Base-by-base conservation (phyloP, 2,888 invertebrate species). In the Sicus ferrugineus region DNA sequence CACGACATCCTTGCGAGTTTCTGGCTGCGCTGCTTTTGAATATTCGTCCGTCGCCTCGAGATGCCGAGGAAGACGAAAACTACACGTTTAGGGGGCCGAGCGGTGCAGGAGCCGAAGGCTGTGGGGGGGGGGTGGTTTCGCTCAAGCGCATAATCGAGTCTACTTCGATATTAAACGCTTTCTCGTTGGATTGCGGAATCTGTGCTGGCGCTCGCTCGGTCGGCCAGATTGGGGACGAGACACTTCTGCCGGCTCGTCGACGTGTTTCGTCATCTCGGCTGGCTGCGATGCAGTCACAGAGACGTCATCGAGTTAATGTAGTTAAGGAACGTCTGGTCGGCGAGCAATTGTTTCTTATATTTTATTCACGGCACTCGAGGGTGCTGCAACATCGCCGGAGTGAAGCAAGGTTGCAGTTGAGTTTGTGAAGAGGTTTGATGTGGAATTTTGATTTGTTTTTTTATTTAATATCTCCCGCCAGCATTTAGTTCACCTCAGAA, bases 71-170 rank as follows among this genome's bases (percentile, higher is more conserved):
- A 30, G 16, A 19, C 14, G 23, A 48, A 14, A n/a, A 26, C n/a
- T 48, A 16, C 48, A 48, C 9, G 59, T 19, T 21, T 30, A 7
- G 3, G 5, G 23, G 3, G 11, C 34, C 26, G 38, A 3, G 21
- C 19, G 23, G 9, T 21, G 26, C 54, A 1, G 16, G 23, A 19
- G 21, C 23, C 26, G n/a, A n/a, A n/a, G n/a, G n/a, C n/a, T n/a
- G n/a, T n/a, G n/a, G n/a, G 9, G n/a, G 52, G 38, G 52, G 26
- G 38, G 52, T 69, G 38, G 54, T 72, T 69, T 70, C 67, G 71
- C 68, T 69, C 70, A 68, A 68, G 62, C 66, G 67, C 67, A 58
- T 73, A 68, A 68, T 70, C 66, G 70, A 72, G 73, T 72, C 34
- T 67, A 23, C 38, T 61, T 4, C 26, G 42, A 26, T 46, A 42